These are phyloP conservation scores for Cygnus olor DNA, from an alignment of 2,797 vertebrate species.

Conservation along the genomic window DNA sequence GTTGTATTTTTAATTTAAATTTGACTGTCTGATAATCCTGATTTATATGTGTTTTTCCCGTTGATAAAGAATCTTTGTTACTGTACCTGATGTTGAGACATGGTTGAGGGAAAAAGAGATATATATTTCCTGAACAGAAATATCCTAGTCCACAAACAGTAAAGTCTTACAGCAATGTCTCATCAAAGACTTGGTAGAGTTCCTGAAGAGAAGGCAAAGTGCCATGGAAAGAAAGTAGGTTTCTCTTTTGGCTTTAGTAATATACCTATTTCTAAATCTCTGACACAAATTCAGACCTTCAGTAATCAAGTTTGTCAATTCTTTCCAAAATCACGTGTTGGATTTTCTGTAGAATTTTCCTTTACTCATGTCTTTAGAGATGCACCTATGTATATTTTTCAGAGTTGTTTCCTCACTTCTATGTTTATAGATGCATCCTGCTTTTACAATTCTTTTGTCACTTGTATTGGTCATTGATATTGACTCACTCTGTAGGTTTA, in stretches of 20 bases:
- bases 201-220: not conserved
- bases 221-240: not conserved
- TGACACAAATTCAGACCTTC: not conserved
- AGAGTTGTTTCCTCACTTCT: not conserved
- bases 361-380: not conserved
- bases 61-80: conserved; percentile 25
- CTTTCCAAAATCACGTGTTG: not conserved
- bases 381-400: not conserved
- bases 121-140: conserved; percentile 10
- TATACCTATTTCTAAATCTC: accelerated
- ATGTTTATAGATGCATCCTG: not conserved
- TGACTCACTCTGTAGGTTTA: not conserved
- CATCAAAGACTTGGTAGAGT: not conserved
- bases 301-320: not conserved
- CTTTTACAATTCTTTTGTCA: not conserved
- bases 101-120: not conserved
- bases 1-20: conserved; percentile 68
- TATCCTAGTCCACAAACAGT: not conserved
- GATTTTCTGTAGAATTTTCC: not conserved
- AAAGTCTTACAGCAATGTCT: not conserved
- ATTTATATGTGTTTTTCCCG: conserved; percentile 41
- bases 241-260: not conserved
- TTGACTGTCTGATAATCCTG: conserved; percentile 60
- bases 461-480: not conserved
- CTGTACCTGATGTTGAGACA: not conserved